These are phyloP conservation scores for Esox masquinongy DNA, from an alignment of 2,797 vertebrate species.

Conservation along the genomic window DNA sequence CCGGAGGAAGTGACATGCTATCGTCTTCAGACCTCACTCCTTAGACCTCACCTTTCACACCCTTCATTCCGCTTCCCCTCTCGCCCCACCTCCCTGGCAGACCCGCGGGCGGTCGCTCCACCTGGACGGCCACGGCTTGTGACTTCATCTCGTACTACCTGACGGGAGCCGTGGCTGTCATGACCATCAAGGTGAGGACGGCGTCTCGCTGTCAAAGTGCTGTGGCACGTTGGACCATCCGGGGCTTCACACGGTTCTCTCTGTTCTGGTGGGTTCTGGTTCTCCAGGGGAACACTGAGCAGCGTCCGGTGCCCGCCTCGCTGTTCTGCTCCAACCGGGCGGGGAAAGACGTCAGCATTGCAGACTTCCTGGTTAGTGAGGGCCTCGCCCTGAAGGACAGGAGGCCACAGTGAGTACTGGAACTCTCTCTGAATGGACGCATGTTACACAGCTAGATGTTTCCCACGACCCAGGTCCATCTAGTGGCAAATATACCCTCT, in stretches of 20 bases:
- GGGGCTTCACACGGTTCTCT: not conserved
- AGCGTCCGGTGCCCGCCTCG: conserved; percentile 77
- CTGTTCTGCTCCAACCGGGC: conserved; percentile 76
- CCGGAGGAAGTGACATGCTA: no score
- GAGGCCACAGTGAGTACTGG: conserved; percentile 64
- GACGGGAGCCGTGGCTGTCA: conserved; percentile 72
- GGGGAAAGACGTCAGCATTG: conserved; percentile 77
- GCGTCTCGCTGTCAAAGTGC: not conserved
- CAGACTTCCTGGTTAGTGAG: conserved; percentile 83
- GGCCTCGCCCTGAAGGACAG: conserved; percentile 87
- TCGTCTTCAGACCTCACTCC: no score
- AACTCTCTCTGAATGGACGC: not conserved
- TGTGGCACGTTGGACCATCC: not conserved
- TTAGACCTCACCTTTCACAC: no score
- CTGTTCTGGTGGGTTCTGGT: not conserved
- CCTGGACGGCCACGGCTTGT: conserved; percentile 91
- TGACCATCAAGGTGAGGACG: conserved; percentile 83
- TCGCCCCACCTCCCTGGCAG: conserved; percentile 61
- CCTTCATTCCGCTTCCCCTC: not conserved
- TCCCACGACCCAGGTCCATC: not conserved
- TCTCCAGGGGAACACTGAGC: conserved; percentile 72
- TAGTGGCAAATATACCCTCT: not conserved
- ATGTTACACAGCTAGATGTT: not conserved
- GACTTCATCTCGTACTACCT: conserved; percentile 83
- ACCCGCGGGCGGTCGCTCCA: conserved; percentile 84